Percentiles rank a stretch among this genome's conserved stretches.
Evolutionary conservation across 37 sponge, comb jelly and placozoan genomes (phyloP).

Genomic region (Geodia barretti): DNA sequence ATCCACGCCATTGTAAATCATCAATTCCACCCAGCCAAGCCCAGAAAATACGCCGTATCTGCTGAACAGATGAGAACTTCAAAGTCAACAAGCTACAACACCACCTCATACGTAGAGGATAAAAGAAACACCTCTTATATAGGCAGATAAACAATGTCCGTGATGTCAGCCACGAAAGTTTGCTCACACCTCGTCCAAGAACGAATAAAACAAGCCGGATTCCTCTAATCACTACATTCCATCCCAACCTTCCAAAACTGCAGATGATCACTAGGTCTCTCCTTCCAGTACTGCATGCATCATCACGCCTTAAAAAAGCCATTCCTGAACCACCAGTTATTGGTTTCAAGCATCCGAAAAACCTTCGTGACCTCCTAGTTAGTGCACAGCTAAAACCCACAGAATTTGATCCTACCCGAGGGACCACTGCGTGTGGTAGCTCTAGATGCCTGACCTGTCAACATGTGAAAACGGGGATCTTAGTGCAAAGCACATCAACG

Average conservation of each 20-base stretch:
- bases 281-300: conserved; percentile 8
- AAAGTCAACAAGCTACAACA: neutral
- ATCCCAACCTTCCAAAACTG: conserved; percentile 3
- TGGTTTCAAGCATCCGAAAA: neutral
- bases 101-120: neutral
- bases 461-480: too few relatives aligned
- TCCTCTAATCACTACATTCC: neutral
- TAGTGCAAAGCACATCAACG: too few relatives aligned
- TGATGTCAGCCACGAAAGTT: neutral
- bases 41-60: neutral
- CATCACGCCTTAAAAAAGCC: conserved; percentile 1
- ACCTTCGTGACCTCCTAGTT: too few relatives aligned
- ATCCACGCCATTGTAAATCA: neutral
- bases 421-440: too few relatives aligned
- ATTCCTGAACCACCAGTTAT: neutral
- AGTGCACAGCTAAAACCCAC: too few relatives aligned
- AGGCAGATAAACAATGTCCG: neutral
- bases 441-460: too few relatives aligned
- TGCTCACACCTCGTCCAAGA: neutral
- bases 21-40: neutral
- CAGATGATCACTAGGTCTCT: neutral
- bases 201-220: neutral
- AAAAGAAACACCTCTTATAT: neutral
- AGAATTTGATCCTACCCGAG: too few relatives aligned
- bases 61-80: conserved; percentile 9